These are phyloP conservation scores for Carassius gibelio DNA, from an alignment of 2,113 vertebrate genomes.

Conservation along the genomic window DNA sequence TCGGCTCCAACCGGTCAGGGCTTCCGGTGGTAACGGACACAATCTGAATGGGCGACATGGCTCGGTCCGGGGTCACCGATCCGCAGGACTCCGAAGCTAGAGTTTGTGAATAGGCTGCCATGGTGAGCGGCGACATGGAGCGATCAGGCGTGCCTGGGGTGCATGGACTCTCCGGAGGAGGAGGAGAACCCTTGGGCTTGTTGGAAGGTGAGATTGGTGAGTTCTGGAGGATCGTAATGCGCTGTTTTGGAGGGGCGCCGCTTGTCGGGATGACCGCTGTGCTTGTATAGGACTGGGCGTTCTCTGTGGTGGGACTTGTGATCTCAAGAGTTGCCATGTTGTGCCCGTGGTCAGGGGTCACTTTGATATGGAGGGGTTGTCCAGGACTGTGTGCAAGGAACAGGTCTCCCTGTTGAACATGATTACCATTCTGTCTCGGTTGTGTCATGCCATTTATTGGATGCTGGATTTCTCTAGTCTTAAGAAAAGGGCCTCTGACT, in stretches of 20 bases:
- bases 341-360: slow-evolving; percentile 90
- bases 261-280: slow-evolving; percentile 95
- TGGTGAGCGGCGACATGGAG: slow-evolving; percentile 80
- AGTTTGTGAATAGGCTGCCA: slow-evolving; percentile 83
- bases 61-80: slow-evolving; percentile 87
- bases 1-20: slow-evolving; percentile 83
- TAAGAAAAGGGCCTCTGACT: slow-evolving; percentile 84
- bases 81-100: slow-evolving; percentile 88
- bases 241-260: slow-evolving; percentile 87
- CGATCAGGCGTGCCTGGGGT: slow-evolving; percentile 82
- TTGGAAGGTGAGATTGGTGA: slow-evolving; percentile 77
- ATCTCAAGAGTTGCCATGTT: slow-evolving; percentile 93
- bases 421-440: slow-evolving; percentile 82
- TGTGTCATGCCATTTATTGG: slow-evolving; percentile 83
- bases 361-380: slow-evolving; percentile 94
- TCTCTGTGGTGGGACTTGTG: slow-evolving; percentile 87
- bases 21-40: slow-evolving; percentile 83
- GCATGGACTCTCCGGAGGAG: slow-evolving; percentile 73
- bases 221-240: slow-evolving; percentile 95
- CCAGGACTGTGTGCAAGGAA: slow-evolving; percentile 91
- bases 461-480: slow-evolving; percentile 80
- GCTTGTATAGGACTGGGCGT: slow-evolving; percentile 87
- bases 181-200: slow-evolving; percentile 78
- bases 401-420: slow-evolving; percentile 85
- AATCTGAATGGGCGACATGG: slow-evolving; percentile 88